Evolutionary conservation across 2,113 vertebrate genomes (phyloP).

Genomic region (Ammodytes dubius): DNA sequence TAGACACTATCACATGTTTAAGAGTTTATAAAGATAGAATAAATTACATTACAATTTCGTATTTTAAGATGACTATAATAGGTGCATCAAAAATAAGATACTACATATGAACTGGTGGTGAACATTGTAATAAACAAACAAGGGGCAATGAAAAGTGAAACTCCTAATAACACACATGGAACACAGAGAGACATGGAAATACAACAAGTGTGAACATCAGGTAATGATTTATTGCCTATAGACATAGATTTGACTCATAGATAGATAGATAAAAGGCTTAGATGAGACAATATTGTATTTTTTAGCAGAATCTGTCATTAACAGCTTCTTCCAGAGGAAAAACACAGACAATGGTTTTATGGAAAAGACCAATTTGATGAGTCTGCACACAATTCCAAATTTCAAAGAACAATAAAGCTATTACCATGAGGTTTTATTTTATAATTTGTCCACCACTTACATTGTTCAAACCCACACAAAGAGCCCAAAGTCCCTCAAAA

Average conservation of each 20-base stretch:
- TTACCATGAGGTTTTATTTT: background rate
- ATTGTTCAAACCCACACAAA: slow-evolving; percentile 12
- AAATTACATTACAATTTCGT: background rate
- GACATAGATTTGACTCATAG: background rate
- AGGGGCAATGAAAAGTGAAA: background rate
- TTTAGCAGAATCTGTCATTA: too few species aligned
- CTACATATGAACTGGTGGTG: too few species aligned
- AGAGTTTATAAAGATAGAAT: background rate
- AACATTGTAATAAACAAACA: too few species aligned
- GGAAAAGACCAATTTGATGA: too few species aligned
- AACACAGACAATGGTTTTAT: too few species aligned
- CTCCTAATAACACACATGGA: background rate
- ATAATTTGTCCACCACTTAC: background rate
- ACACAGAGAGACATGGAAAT: background rate
- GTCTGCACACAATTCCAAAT: too few species aligned
- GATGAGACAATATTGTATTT: background rate
- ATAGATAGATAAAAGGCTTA: too few species aligned
- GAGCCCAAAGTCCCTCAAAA: slow-evolving; percentile 15
- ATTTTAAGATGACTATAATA: background rate
- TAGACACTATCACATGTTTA: background rate
- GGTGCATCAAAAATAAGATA: too few species aligned
- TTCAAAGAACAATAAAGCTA: too few species aligned
- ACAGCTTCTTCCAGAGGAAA: background rate
- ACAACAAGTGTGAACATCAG: background rate
- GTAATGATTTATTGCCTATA: background rate